Base-by-base conservation (phyloP, 2,888 invertebrate species). In the Maniola hyperantus region DNA sequence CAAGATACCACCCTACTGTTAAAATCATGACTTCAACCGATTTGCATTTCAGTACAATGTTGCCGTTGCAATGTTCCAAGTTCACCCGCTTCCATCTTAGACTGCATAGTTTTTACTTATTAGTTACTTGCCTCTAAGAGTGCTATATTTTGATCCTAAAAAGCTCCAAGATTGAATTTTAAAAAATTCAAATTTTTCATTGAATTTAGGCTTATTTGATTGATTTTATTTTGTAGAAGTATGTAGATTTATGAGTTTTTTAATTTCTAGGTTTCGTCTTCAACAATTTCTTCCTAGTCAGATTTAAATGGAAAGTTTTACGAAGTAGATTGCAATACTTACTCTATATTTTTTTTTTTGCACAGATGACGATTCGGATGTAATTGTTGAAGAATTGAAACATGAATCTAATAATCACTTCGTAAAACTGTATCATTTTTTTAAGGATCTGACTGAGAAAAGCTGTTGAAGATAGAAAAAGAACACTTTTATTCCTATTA, bases 241-340 rank as follows among this genome's bases (percentile, higher is more conserved):
- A 48, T 44, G n/a, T 33, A 20, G 2, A 53, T 42, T 61, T 39
- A 36, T 42, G 7, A 20, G 33, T 15, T 42, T 44, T 61, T 39
- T 20, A 39, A 26, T 15, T 48, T 39, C 42, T 53, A n/a, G 48
- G 46, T 59, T 59, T 54, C 69, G 77, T 81, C 83, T 87, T 84
- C 84, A 86, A 85, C 85, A 85, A 85, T 87, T 84, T 70, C 85
- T 83, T 83, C 83, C 82, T 73, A 73, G 76, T 72, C 67, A 64
- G 67, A 75, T 42, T 66, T 18, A 48, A 72, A 72, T 67, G 44
- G 54, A 26, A 72, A 81, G 84, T 82, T 84, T 83, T 83, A 85
- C 82, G 83, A 83, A 82, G 80, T 76, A 66, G 68, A 44, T 46
- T 20, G 34, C 66, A 61, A 26, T 13, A 39, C 13, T n/a, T 6